A percentile compares a stretch with the other conserved stretches of the same genome.
Evolutionary conservation across 2,797 vertebrate species (phyloP).

Genomic region (Chrysocyon brachyurus): DNA sequence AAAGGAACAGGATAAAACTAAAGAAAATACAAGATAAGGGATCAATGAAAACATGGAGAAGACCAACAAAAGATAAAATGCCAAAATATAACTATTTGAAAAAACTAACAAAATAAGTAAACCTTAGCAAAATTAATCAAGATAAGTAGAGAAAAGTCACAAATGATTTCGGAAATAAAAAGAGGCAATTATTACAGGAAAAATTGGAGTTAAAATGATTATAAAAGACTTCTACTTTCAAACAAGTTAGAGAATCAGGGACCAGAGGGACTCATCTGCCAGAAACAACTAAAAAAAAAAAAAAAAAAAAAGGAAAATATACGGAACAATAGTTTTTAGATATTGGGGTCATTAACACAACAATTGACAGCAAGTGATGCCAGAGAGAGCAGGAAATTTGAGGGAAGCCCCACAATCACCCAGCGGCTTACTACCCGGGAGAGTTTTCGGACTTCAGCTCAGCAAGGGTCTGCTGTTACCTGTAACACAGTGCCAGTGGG

Average conservation of each 20-base stretch:
- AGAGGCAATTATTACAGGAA: background rate
- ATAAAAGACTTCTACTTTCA: background rate
- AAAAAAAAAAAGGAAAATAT: background rate
- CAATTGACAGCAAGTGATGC: background rate
- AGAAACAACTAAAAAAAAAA: background rate
- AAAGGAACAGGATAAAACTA: background rate
- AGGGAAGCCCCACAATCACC: background rate
- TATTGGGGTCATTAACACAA: background rate
- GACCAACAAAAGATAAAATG: background rate
- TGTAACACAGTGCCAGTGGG: background rate
- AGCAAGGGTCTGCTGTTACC: background rate
- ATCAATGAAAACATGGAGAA: background rate
- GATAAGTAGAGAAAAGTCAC: background rate
- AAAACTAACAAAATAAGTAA: constrained; percentile 35
- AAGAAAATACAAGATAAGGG: background rate
- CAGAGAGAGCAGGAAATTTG: background rate
- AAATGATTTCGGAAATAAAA: background rate
- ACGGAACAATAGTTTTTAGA: background rate
- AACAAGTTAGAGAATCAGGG: background rate
- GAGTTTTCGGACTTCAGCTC: background rate
- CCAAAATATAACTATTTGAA: background rate
- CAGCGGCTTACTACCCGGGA: background rate
- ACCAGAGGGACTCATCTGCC: background rate
- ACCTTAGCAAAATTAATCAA: background rate
- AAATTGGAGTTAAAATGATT: background rate